phyloP scores from a whole-genome alignment of 2,888 invertebrate genomes.

The Tetragonisca angustula region DNA sequence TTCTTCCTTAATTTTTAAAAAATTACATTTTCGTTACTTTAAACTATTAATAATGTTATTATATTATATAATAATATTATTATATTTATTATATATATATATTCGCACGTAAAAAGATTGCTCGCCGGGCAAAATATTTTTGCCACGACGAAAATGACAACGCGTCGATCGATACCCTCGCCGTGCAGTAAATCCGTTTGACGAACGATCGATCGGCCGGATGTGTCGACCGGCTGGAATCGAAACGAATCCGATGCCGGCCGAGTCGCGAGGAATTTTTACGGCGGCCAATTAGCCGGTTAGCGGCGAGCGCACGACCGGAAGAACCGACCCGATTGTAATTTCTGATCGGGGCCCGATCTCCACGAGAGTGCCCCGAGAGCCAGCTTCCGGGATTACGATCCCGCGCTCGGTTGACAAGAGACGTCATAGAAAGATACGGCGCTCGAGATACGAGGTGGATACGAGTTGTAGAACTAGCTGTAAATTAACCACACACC shows the following conservation, averaged over 20 bases:
- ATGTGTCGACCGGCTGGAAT: neutral
- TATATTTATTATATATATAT: too few species aligned
- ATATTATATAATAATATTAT: too few species aligned
- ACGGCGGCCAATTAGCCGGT: slow-evolving; percentile 28
- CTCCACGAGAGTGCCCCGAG: neutral
- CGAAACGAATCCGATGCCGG: neutral
- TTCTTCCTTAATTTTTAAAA: too few species aligned
- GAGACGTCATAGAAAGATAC: slow-evolving; percentile 58
- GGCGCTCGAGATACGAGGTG: slow-evolving; percentile 56
- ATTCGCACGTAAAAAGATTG: slow-evolving; percentile 23
- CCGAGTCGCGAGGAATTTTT: slow-evolving; percentile 34
- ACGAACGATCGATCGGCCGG: slow-evolving; percentile 7
- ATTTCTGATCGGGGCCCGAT: slow-evolving; percentile 44
- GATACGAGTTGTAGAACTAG: slow-evolving; percentile 70
- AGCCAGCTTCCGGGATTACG: slow-evolving; percentile 66
- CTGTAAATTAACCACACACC: slow-evolving; percentile 80
- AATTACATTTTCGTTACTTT: too few species aligned
- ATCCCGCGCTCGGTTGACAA: slow-evolving; percentile 65
- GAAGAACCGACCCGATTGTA: slow-evolving; percentile 40
- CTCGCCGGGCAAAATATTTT: neutral
- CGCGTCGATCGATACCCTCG: slow-evolving; percentile 9
- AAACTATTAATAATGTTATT: too few species aligned
- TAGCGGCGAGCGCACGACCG: slow-evolving; percentile 9
- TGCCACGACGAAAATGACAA: neutral
- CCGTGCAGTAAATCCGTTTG: slow-evolving; percentile 13